Base-by-base conservation (phyloP, 2,113 vertebrate species). In the Calidris pugnax region DNA sequence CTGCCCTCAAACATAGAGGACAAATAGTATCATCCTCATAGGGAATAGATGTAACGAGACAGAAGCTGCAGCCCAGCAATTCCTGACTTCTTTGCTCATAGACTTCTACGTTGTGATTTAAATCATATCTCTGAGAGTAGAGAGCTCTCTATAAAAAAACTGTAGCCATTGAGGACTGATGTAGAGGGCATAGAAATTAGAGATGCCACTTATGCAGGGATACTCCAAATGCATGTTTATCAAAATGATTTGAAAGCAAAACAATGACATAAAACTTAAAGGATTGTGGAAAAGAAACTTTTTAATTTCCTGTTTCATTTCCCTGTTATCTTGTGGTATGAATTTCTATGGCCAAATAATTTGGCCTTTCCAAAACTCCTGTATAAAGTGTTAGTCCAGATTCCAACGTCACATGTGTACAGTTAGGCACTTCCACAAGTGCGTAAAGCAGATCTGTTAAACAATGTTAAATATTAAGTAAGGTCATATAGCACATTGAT, bases 1-100 rank as follows among this genome's bases (percentile, higher is more conserved):
- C 14, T 76, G 13, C 4, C 16, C 15, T 4, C 22, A 55, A 4
- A 30, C 3, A 23, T 0, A 23, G 7, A 9, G 12, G 2, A 50
- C 5, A 82, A 72, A 59, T n/a, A 53, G 7, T 10, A 21, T 24
- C 17, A 37, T 59, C n/a, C 9, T 48, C 7, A 4, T 23, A 63
- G 10, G 20, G 64, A 55, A 79, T 5, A 57, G 24, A 5, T 72
- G 13, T 4, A 64, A n/a, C 0, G 6, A 78, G 20, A 79, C 9
- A 55, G 6, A 88, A 32, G 7, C 27, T 50, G 12, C 12, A 57
- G 33, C 30, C 16, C 30, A 83, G 26, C 4, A 88, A 30, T 39
- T 76, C 18, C 5, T 59, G 2, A 0, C 9, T 7, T 53, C 30
- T 79, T 76, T 85, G 48, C 33, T 62, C 33, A 41, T 30, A 63